phyloP scores from a whole-genome alignment of 2,797 vertebrate genomes.

The Podargus strigoides region DNA sequence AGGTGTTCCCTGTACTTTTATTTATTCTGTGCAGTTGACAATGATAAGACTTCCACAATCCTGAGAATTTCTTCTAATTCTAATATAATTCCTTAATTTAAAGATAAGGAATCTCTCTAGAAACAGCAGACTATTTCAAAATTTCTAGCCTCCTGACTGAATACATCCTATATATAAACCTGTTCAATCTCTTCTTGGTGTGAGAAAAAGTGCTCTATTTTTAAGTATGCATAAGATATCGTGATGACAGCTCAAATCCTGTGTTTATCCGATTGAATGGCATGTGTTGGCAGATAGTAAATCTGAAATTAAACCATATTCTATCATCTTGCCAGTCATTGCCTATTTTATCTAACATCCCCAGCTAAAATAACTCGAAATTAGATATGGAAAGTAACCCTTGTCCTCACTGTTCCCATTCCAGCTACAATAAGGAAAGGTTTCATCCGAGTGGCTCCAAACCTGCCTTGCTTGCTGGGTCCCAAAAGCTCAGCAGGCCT shows the following conservation, averaged over 20 bases:
- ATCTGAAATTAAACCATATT: constrained; percentile 66
- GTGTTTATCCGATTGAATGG: constrained; percentile 68
- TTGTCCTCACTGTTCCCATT: not conserved
- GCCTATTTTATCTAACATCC: constrained; percentile 42
- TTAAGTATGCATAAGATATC: constrained; percentile 53
- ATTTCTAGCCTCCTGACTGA: not conserved
- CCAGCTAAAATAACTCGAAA: constrained; percentile 15
- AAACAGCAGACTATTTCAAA: constrained; percentile 24
- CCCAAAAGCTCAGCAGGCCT: constrained; percentile 21
- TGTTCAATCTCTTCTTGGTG: constrained; percentile 24
- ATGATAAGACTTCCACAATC: not conserved
- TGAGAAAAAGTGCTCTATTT: constrained; percentile 63
- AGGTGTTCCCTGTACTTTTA: not conserved
- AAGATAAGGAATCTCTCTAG: constrained; percentile 41
- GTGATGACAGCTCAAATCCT: constrained; percentile 66
- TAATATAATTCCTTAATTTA: constrained; percentile 24
- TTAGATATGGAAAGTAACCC: not conserved
- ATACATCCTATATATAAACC: constrained; percentile 48
- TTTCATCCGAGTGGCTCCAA: not conserved
- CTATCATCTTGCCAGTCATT: constrained; percentile 39
- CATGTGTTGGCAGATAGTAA: constrained; percentile 69
- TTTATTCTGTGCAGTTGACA: not conserved
- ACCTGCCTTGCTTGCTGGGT: not conserved
- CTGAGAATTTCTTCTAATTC: not conserved
- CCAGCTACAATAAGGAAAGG: not conserved